These are phyloP conservation scores for Congeria kusceri DNA, from an alignment of 2,888 invertebrate species.

Conservation along the genomic window DNA sequence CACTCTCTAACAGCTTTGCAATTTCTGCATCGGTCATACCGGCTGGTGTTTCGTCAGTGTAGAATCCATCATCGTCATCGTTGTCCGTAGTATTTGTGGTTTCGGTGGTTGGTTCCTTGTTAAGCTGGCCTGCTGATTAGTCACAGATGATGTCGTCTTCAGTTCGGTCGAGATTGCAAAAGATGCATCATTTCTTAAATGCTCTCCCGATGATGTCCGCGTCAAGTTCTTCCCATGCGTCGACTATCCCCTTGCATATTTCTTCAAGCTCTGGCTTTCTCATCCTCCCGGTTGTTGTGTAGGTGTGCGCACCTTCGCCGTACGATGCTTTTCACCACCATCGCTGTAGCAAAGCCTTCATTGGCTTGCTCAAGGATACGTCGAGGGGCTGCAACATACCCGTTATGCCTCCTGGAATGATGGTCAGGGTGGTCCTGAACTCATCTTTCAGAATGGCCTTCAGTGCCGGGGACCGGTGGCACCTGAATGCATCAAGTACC, in stretches of 20 bases:
- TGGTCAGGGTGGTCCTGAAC: conserved; percentile 3
- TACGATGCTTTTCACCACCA: conserved; percentile 22
- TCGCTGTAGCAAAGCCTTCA: conserved; percentile 15
- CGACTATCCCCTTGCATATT: conserved; percentile 21
- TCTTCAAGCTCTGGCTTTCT: conserved; percentile 10
- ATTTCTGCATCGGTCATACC: conserved; percentile 7
- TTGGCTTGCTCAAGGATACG: conserved; percentile 35
- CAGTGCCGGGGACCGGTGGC: conserved; percentile 8
- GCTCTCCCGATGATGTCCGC: conserved; percentile 18
- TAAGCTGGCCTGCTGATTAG: not conserved
- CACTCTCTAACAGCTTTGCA: not conserved
- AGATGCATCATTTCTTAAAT: conserved; percentile 49
- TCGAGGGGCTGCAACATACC: conserved; percentile 34
- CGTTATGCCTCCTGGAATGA: conserved; percentile 42
- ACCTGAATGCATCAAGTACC: conserved; percentile 37
- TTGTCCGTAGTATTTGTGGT: not conserved
- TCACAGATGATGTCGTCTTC: conserved; percentile 12
- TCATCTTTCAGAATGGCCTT: conserved; percentile 2
- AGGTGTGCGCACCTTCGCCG: conserved; percentile 3
- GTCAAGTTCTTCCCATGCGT: conserved; percentile 32
- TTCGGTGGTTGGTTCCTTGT: not conserved
- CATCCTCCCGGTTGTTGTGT: conserved; percentile 8
- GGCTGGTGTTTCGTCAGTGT: not conserved
- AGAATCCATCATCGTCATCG: not conserved
- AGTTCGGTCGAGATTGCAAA: conserved; percentile 30